phyloP scores from a whole-genome alignment of 2,113 vertebrate genomes.

The Perognathus longimembris region DNA sequence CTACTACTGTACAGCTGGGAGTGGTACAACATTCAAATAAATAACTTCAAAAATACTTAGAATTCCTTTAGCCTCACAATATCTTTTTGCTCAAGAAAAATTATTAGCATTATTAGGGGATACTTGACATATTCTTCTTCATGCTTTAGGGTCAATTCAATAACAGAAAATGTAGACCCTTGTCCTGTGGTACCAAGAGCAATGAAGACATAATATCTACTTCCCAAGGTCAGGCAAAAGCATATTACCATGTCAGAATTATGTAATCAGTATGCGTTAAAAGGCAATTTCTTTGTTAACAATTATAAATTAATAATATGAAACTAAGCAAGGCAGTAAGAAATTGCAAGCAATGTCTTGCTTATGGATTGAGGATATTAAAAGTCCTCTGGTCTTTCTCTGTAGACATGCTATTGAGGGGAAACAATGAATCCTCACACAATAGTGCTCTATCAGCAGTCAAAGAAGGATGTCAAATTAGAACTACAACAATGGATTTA shows the following conservation, averaged over 20 bases:
- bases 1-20: not conserved
- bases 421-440: not conserved
- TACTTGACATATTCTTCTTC: not conserved
- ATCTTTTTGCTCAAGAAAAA: too few relatives aligned
- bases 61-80: too few relatives aligned
- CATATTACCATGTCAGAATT: not conserved
- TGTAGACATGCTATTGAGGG: not conserved
- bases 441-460: not conserved
- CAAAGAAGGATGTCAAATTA: not conserved
- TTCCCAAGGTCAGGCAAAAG: not conserved
- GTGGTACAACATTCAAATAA: not conserved
- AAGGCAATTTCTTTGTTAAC: constrained; percentile 25
- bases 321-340: not conserved
- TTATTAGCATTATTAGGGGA: too few relatives aligned
- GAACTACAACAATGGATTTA: not conserved
- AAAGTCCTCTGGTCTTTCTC: not conserved
- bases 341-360: not conserved
- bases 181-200: not conserved
- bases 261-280: not conserved
- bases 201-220: not conserved
- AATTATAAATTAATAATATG: constrained; percentile 31
- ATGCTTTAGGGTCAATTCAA: not conserved
- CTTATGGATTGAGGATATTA: not conserved
- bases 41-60: not conserved
- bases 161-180: not conserved